These are phyloP conservation scores for Hyles vespertilio DNA, from an alignment of 1,140 invertebrate genomes.

Conservation along the genomic window DNA sequence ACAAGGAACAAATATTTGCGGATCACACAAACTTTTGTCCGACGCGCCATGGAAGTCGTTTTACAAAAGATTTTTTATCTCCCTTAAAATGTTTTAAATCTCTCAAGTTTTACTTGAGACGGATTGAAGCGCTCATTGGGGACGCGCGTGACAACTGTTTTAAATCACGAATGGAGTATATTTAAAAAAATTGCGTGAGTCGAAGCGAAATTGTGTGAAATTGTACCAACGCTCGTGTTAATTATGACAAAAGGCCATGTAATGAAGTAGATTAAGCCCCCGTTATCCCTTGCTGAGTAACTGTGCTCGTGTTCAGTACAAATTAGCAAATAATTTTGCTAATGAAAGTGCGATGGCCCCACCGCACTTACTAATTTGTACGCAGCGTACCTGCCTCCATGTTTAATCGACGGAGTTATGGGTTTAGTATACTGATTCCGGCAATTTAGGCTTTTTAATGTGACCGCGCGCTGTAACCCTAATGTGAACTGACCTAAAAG, in stretches of 20 bases:
- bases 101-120: too few species aligned
- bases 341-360: conserved; percentile 44
- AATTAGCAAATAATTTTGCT: conserved; percentile 61
- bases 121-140: too few species aligned
- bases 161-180: too few species aligned
- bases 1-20: too few species aligned
- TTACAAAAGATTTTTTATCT: too few species aligned
- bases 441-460: conserved; percentile 16
- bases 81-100: too few species aligned
- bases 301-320: conserved; percentile 37
- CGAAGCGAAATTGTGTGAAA: conserved; percentile 28
- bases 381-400: conserved; percentile 15
- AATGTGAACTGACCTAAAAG: conserved; percentile 1
- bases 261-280: conserved; percentile 48
- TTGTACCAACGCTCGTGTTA: conserved; percentile 39
- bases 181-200: neutral
- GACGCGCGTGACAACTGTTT: too few species aligned
- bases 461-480: conserved; percentile 6
- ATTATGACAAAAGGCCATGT: conserved; percentile 47
- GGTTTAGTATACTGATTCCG: conserved; percentile 21
- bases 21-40: too few species aligned
- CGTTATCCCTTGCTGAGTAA: conserved; percentile 37
- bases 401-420: conserved; percentile 25
- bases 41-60: too few species aligned
- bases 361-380: conserved; percentile 25